Base-by-base conservation (phyloP, 2,113 vertebrate genomes). In the Melanerpes aurifrons region DNA sequence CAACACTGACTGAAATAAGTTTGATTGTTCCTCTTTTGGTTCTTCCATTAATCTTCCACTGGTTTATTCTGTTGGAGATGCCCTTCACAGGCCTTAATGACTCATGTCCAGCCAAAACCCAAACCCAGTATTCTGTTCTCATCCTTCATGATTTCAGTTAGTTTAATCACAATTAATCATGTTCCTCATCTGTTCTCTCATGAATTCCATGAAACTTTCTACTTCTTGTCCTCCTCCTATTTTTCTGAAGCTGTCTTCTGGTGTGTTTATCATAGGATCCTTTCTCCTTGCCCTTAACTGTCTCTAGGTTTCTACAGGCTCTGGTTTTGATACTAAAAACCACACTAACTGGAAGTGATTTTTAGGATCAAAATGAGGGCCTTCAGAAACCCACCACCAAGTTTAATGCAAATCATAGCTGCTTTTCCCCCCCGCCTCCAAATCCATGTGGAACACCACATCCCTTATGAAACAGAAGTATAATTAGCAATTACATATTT, bases 101-200 rank as follows among this genome's bases (percentile, higher is more conserved):
- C 22, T 71, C 67, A 25, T 21, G 66, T 64, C 92, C 69, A 92
- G 62, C 69, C 82, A 93, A 57, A 94, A 93, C 56, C 77, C 82
- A 86, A 82, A 82, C 25, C 18, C 64, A 40, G 7, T 25, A 74
- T 59, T 83, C 58, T 83, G 15, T 29, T 53, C 66, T 68, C 88
- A 81, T 90, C 54, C 62, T 74, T 89, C 82, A 95, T 25, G 1
- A 91, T 57, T 90, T 75, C 83, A 75, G 50, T 87, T 68, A 81
- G 19, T 26, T 84, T 89, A 64, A 90, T 72, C 37, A 93, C 40
- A 85, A 78, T 75, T 75, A 31, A 75, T 75, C 62, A 67, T 20
- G 18, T 48, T 56, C 53, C 47, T 63, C 53, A 83, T 77, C n/a
- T 69, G 12, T 32, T 80, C 35, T 82, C 43, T 58, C 47, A 64